Evolutionary conservation across 2,113 vertebrate species (phyloP).

Genomic region (Raja brachyura): DNA sequence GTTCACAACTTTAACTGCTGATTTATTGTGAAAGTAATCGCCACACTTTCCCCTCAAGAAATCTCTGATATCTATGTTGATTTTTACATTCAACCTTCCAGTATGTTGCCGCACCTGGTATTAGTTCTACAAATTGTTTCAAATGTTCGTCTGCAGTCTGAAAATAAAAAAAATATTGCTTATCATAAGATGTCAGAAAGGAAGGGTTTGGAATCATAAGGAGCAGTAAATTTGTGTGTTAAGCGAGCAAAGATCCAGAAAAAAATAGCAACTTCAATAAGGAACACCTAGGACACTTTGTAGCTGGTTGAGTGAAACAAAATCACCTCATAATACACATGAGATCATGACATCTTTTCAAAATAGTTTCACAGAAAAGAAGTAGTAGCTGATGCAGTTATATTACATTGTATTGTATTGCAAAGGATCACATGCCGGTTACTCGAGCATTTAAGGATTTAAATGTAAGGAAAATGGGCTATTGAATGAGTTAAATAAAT

Average conservation of each 20-base stretch:
- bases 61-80: background rate
- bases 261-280: background rate
- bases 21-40: constrained; percentile 24
- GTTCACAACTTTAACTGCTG: background rate
- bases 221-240: background rate
- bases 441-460: background rate
- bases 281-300: background rate
- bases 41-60: background rate
- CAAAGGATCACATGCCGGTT: background rate
- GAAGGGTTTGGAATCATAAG: background rate
- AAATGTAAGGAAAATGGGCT: background rate
- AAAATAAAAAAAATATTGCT: background rate
- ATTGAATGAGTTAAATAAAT: background rate
- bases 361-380: background rate
- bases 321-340: background rate
- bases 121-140: constrained; percentile 33
- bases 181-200: background rate
- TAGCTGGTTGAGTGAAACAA: background rate
- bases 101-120: background rate
- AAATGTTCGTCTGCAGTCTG: background rate
- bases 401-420: background rate
- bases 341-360: constrained; percentile 1
- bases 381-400: background rate
- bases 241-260: background rate
- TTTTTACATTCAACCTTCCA: background rate